phyloP scores from a whole-genome alignment of 2,888 invertebrate species.

The Masnerella sp. region DNA sequence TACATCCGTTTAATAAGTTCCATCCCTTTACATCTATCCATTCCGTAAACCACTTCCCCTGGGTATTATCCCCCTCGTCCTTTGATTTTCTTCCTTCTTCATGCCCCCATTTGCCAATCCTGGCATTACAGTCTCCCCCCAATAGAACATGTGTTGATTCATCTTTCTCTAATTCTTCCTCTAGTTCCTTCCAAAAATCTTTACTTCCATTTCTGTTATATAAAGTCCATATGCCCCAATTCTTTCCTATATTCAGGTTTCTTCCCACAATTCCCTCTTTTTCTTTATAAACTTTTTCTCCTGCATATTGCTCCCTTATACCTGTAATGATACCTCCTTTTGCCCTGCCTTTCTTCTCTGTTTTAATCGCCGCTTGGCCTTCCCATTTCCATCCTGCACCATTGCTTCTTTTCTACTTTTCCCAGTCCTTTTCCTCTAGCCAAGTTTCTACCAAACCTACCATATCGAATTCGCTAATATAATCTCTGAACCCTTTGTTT shows the following conservation, averaged over 20 bases:
- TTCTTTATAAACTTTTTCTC: too few species aligned
- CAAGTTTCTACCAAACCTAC: conserved; percentile 8
- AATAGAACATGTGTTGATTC: not conserved
- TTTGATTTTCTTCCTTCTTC: conserved; percentile 1
- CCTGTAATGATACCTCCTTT: conserved; percentile 10
- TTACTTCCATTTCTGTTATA: not conserved
- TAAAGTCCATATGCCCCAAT: conserved; percentile 7
- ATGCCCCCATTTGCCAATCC: not conserved
- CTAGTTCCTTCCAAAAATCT: not conserved
- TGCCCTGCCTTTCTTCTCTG: not conserved
- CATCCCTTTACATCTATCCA: not conserved
- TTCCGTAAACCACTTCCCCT: not conserved
- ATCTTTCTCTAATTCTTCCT: not conserved
- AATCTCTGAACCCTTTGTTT: conserved; percentile 1
- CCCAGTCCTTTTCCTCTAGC: conserved; percentile 3
- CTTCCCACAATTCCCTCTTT: not conserved
- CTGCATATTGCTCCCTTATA: not conserved
- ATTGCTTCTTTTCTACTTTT: not conserved
- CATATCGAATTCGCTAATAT: conserved; percentile 2
- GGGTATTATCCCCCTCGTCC: not conserved
- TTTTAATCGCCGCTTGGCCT: not conserved
- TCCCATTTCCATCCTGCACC: conserved; percentile 2
- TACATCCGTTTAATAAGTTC: not conserved
- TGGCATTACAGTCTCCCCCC: conserved; percentile 14
- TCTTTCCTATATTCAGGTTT: not conserved